phyloP scores from a whole-genome alignment of 2,888 invertebrate genomes.

The Netelia fuscicornis region DNA sequence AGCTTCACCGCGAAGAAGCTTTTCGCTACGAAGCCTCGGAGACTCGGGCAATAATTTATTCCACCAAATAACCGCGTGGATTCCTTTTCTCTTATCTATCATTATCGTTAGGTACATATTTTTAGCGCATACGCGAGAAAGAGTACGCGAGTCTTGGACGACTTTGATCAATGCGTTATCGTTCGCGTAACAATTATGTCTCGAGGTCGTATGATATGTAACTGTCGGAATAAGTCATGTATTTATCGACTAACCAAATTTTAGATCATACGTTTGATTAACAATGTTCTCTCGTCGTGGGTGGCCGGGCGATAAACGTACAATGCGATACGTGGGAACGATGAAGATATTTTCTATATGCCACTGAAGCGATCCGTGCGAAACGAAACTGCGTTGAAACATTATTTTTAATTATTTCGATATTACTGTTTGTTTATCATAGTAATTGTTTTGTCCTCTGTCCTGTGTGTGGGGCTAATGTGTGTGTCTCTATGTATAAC shows the following conservation, averaged over 20 bases:
- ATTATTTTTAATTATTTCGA: background rate
- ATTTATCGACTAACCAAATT: slow-evolving; percentile 81
- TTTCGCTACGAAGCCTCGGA: background rate
- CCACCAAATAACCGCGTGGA: slow-evolving; percentile 31
- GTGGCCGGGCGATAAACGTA: background rate
- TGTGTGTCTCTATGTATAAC: slow-evolving; percentile 63
- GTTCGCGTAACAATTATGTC: slow-evolving; percentile 25
- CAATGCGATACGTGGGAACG: background rate
- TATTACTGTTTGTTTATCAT: slow-evolving; percentile 11
- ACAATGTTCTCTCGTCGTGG: slow-evolving; percentile 32
- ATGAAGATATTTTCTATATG: background rate
- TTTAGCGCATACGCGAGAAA: slow-evolving; percentile 17
- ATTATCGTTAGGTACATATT: slow-evolving; percentile 41
- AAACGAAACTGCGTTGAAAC: slow-evolving; percentile 13
- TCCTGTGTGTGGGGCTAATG: slow-evolving; percentile 66
- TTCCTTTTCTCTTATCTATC: slow-evolving; percentile 39
- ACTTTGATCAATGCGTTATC: slow-evolving; percentile 38
- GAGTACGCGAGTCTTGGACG: slow-evolving; percentile 31
- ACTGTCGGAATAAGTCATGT: slow-evolving; percentile 63
- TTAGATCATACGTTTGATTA: slow-evolving; percentile 71
- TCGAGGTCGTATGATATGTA: slow-evolving; percentile 50
- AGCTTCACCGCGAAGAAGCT: background rate
- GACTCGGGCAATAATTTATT: slow-evolving; percentile 57
- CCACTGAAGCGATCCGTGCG: slow-evolving; percentile 17
- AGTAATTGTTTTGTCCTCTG: slow-evolving; percentile 62